Evolutionary conservation across 2,888 invertebrate species (phyloP), one percentile per base, ranked within the genome.

Genomic region (Pachymerium ferrugineum): DNA sequence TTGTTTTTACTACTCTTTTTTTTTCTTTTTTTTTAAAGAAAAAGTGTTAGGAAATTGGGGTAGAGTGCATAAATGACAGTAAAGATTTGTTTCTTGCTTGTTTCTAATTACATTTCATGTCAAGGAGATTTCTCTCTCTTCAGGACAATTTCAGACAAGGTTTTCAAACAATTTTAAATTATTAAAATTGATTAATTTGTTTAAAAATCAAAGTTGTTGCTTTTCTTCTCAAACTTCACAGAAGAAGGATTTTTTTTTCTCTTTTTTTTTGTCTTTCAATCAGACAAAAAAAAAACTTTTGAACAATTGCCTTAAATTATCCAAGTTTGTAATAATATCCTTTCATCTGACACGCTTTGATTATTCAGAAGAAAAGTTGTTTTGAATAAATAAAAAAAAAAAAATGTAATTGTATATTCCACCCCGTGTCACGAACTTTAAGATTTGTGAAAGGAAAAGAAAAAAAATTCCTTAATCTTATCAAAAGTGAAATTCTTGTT

Each of bases 31-130:
- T 31, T n/a, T 16, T 3, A 22, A 67, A 3, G 19, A 28, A 67
- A 67, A 67, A 35, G 35, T 35, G 8, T 12, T 35, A 35, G 35
- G 35, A 31, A 33, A 69, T n/a, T 2, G 22, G 16, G 22, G 30
- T 12, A 31, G 30, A 69, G 22, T 31, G 33, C 69, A 33, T 69
- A 69, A 69, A 69, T 69, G 31, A 69, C 69, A 33, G 31, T 30
- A 69, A 33, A 14, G 33, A 31, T 33, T 33, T 33, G 33, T 3
- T 33, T 29, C 19, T 69, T 69, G 69, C 22, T 69, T 28, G 28
- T 69, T 33, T 69, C 69, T 69, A 69, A 33, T 69, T 69, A 19
- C 31, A 33, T 69, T 69, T 19, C 8, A 68, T 12, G 68, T 68
- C 29, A n/a, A 6, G 10, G 68, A 12, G 16, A 16, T 68, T n/a